Evolutionary conservation across 2,888 invertebrate genomes (phyloP), one percentile per base, ranked within the genome.

Genomic region (Mythimna loreyi): DNA sequence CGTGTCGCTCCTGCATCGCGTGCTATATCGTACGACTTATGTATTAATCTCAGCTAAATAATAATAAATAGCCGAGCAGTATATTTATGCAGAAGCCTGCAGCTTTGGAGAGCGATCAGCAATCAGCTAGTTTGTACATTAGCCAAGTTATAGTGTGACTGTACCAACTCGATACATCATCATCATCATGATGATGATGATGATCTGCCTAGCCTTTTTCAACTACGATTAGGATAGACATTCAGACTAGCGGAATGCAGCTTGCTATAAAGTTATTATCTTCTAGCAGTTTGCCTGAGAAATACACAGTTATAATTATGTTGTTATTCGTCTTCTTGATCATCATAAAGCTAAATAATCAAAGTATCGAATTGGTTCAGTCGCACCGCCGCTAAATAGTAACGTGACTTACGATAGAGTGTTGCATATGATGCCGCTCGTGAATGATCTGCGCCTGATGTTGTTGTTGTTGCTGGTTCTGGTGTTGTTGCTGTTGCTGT

Each of bases 401-500:
- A 86, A 83, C 6, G 78, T 67, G 8, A 86, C 85, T 47, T 84
- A 88, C 65, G 78, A 85, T 55, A 67, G 85, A 67, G 81, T 85
- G 73, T 79, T 85, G 62, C 83, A 87, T 78, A 67, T 83, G 80
- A 36, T 78, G 83, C 30, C 83, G 52, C 23, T 89, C 87, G 50
- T 88, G 88, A 21, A 90, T 88, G 50, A 89, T 86, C 55, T 90
- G 89, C 19, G 83, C 81, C 3, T 87, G 88, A 8, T 86, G 86
- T 16, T 84, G 85, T 19, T 84, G 85, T 13, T 87, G 87, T 16
- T 86, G 87, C 2, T 87, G 89, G 21, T 82, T 85, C 25, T 87
- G 87, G 25, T 86, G 88, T 21, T 89, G 91, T 49, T 88, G 89
- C 55, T 94, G 69, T 13, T 8, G 91, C 30, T 93, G 88, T 43